Base-by-base conservation (phyloP, 2,888 invertebrate species). In the Eristalis intricaria region DNA sequence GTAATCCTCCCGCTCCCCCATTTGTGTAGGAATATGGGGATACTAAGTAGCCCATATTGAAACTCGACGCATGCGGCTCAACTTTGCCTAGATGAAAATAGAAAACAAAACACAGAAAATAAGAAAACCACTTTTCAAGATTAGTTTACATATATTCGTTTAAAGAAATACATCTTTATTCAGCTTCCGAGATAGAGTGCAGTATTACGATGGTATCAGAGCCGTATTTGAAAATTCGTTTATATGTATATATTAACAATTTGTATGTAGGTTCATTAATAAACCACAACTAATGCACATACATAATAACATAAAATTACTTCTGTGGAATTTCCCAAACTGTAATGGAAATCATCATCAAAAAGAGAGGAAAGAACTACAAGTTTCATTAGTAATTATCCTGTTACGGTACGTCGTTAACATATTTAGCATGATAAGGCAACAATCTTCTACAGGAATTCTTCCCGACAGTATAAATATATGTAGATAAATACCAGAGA, bases 21-120 rank as follows among this genome's bases (percentile, higher is more conserved):
- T 97, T 97, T 93, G 97, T 96, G 94, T 97, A 97, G 90, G 97
- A 96, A 94, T 97, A 97, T 84, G 97, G 97, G 89, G 97, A 96
- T 93, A 97, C 96, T 93, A 97, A 95, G 95, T 98, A 98, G 92
- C 97, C 97, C 97, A 97, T 97, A 95, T 97, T 97, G 95, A 97
- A 97, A 63, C 91, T 90, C 58, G 92, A 91, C 68, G 92, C 89
- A 89, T 92, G 92, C 22, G 92, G 90, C 82, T 92, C 93, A n/a
- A 92, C 90, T 89, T 92, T 90, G 80, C 90, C 90, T 90, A 23
- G n/a, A 81, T 69, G 32, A 26, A 23, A 29, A 4, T 35, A 40
- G 0, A 73, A 50, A 69, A 32, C 19, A 2, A 35, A 23, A 40
- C 8, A 74, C n/a, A 19, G 19, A 74, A n/a, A 50, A 63, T 19